Base-by-base conservation (phyloP, 2,888 invertebrate species). In the Drosophila mimica region DNA sequence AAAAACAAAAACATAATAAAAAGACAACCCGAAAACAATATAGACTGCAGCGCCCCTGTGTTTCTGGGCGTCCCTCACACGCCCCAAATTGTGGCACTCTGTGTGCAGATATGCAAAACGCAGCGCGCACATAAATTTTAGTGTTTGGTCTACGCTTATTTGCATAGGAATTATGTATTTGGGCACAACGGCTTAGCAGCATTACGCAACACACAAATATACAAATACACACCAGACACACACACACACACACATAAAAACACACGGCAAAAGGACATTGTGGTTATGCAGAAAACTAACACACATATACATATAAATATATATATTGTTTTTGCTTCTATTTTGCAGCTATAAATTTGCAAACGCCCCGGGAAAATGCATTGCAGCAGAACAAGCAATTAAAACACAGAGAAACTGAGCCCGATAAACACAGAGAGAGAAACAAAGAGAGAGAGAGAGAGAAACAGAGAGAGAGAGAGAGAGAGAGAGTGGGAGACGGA, bases 151-250 rank as follows among this genome's bases (percentile, higher is more conserved):
- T 80, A 74, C 74, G 83, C 85, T 86, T 86, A 86, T 86, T 86
- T 86, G 85, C 88, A 86, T 86, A 86, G 85, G 85, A 86, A 86
- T 86, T 86, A 86, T 86, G 88, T 86, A 86, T 88, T 86, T 86
- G 85, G 86, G 82, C 82, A 88, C 70, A 69, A 74, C 71, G 87
- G 82, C 82, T 88, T 86, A 83, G 86, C 88, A 80, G 83, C 80
- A 86, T 83, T 83, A 88, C 77, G 77, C 88, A 87, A 66, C 64
- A 73, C 65, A 70, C 65, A 34, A 11, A 53, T 17, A 53, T 34
- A 74, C 36, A 73, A 49, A 56, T 46, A 65, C 25, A 79, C 17
- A 68, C 13, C 13, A 73, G 34, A 65, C 15, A 54, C n/a, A 53
- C 7, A 64, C 2, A 61, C 28, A 56, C 33, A 60, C 15, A 65